Conservation (phyloP, 2,797 vertebrate species). For the Lacerta agilis region DNA sequence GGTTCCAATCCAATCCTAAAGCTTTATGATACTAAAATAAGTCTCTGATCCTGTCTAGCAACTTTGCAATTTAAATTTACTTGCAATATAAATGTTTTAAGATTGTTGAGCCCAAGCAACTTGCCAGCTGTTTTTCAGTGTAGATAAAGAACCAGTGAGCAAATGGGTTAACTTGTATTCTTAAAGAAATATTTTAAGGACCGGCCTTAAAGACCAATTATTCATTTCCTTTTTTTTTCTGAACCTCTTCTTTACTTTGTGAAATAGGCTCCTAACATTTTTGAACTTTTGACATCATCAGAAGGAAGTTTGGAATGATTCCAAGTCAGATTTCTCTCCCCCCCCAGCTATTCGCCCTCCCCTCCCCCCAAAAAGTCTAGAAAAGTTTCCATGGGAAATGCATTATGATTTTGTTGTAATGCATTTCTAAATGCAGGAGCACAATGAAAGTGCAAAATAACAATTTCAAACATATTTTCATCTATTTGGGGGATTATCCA, state of each 20-base stretch:
- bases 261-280: background rate
- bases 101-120: background rate
- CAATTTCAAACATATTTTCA: background rate
- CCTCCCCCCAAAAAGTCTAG: too few species aligned
- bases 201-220: background rate
- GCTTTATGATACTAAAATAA: too few species aligned
- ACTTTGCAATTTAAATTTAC: background rate
- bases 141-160: background rate
- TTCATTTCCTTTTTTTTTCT: slow-evolving; percentile 8
- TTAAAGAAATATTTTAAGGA: background rate
- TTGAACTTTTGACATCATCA: slow-evolving; percentile 18
- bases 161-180: background rate
- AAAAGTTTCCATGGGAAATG: background rate
- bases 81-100: background rate
- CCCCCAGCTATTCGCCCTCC: too few species aligned
- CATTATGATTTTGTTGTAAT: slow-evolving; percentile 4
- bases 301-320: background rate
- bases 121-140: background rate
- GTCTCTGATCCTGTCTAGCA: background rate
- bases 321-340: background rate
- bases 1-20: too few species aligned
- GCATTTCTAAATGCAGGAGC: background rate
- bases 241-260: background rate
- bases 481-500: background rate
- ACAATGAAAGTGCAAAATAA: background rate